phyloP scores from a whole-genome alignment of 1,140 invertebrate species.

The Cryptotermes secundus region DNA sequence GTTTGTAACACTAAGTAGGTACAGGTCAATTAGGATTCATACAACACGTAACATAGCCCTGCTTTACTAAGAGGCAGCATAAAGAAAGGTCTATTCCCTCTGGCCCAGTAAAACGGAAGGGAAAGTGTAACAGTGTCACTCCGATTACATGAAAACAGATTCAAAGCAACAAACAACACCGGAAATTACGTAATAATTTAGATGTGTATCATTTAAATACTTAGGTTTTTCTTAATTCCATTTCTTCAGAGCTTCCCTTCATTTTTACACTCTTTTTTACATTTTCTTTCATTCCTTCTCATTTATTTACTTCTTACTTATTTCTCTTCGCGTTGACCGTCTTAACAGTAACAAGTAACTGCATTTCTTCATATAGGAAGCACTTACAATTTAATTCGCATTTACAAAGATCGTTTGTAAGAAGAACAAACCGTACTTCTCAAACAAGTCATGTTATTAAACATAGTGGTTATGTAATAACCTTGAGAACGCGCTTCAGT shows the following conservation, averaged over 20 bases:
- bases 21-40: not conserved
- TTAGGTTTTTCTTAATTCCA: not conserved
- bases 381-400: not conserved
- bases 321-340: not conserved
- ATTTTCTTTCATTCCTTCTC: not conserved
- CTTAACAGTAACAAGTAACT: not conserved
- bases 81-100: not conserved
- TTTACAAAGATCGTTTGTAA: not conserved
- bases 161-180: not conserved
- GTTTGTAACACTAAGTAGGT: not conserved
- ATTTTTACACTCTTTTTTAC: not conserved
- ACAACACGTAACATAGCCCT: not conserved
- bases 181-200: not conserved
- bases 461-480: not conserved
- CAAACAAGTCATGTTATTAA: not conserved
- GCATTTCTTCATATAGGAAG: not conserved
- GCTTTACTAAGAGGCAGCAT: not conserved
- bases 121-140: slow-evolving; percentile 4
- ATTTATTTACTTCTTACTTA: too few species aligned
- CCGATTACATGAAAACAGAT: not conserved
- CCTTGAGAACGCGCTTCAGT: not conserved
- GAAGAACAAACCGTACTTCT: not conserved
- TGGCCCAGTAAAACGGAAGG: not conserved
- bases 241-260: not conserved
- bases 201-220: not conserved